Base-by-base conservation (phyloP, 2,113 vertebrate species). In the Neodon shergylaensis region DNA sequence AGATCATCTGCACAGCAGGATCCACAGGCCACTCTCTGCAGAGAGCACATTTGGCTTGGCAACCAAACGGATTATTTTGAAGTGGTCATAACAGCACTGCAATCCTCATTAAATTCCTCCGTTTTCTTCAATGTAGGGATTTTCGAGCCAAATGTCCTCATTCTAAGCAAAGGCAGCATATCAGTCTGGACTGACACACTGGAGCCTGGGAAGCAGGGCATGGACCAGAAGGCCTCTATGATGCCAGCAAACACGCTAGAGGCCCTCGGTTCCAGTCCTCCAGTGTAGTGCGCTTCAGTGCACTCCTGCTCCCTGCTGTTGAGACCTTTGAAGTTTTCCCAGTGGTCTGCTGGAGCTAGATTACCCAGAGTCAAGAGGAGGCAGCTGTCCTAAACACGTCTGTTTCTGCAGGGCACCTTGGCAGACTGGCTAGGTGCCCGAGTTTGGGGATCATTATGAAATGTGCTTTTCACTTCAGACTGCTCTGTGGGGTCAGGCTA, bases 11-110 rank as follows among this genome's bases (percentile, higher is more conserved):
- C 83, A 79, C 8, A 42, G 78, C 68, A 90, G 54, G 19, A 31
- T 79, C 83, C 65, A 81, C 28, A 95, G 92, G 42, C 95, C 13
- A 3, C 90, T 73, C 85, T 84, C 52, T 74, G 21, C 65, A 26
- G 81, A 91, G 16, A 87, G 70, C 65, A 49, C 2, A 24, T 82
- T 78, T 92, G 85, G 70, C 63, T 63, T 96, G 94, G 92, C 83
- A 78, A 68, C 42, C 47, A 22, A 58, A n/a, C 33, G 44, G 9
- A 52, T 39, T 83, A 92, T 87, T 87, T 89, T 58, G 74, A 94
- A 90, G 66, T 92, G 94, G 81, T 88, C 91, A 44, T 74, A 70
- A 89, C 24, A 17, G 52, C 3, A n/a, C 52, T n/a, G 42, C 13
- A 39, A 4, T 47, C 14, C 93, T 85, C 52, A 78, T 95, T 79